These are phyloP conservation scores for Etheostoma spectabile DNA, from an alignment of 2,113 vertebrate genomes.

Conservation along the genomic window DNA sequence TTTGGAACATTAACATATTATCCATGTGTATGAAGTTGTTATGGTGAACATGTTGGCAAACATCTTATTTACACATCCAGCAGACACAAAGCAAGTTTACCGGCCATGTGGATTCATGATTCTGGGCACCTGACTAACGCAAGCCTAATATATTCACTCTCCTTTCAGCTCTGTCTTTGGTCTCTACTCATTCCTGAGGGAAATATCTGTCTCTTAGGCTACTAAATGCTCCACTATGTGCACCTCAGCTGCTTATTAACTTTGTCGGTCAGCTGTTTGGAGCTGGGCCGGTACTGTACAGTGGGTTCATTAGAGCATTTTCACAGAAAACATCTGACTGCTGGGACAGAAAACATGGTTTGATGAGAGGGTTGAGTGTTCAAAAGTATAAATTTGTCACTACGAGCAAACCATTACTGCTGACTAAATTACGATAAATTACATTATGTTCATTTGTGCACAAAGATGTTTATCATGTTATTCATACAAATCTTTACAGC, in stretches of 20 bases:
- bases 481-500: not conserved
- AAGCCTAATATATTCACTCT: not conserved
- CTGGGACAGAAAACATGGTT: not conserved
- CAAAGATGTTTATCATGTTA: not conserved
- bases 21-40: not conserved
- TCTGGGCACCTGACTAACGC: not conserved
- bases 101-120: not conserved
- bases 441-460: not conserved
- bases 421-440: not conserved
- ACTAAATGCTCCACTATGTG: not conserved
- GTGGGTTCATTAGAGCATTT: not conserved
- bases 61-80: not conserved
- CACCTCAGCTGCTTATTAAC: not conserved
- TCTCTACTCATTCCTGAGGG: not conserved
- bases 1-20: not conserved
- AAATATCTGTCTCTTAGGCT: not conserved
- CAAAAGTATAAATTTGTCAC: not conserved
- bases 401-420: not conserved
- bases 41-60: too few relatives aligned
- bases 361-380: not conserved
- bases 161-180: not conserved
- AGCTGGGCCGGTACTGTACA: not conserved
- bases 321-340: slow-evolving; percentile 1
- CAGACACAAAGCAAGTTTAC: not conserved
- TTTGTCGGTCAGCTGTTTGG: not conserved